Percentiles rank a stretch among this genome's conserved stretches.
phyloP scores from a whole-genome alignment of 2,888 invertebrate species.

The Liposcelis brunnea region DNA sequence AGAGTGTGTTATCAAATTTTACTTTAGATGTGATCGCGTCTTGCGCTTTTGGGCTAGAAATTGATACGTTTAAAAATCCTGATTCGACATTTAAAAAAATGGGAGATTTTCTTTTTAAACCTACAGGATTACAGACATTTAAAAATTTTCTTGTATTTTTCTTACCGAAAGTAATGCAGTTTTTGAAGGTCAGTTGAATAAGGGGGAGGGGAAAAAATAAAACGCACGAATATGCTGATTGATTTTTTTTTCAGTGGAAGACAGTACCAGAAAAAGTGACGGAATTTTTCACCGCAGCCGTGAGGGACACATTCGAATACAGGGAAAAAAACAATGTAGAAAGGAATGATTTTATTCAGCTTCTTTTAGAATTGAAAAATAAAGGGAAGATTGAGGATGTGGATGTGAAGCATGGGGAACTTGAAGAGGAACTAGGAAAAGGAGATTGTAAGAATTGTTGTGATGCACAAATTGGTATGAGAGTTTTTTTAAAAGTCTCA shows the following conservation, averaged over 20 bases:
- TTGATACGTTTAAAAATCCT: constrained; percentile 15
- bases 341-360: constrained; percentile 36
- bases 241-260: too few relatives aligned
- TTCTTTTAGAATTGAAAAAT: constrained; percentile 33
- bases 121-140: not conserved
- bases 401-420: not conserved
- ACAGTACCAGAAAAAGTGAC: constrained; percentile 13
- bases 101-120: not conserved
- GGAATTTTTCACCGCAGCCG: constrained; percentile 24
- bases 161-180: not conserved
- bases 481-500: too few relatives aligned
- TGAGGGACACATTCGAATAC: constrained; percentile 25
- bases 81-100: constrained; percentile 14
- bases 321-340: constrained; percentile 27
- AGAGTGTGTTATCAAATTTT: constrained; percentile 18
- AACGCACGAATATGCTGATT: too few relatives aligned
- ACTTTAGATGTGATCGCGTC: constrained; percentile 20
- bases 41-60: constrained; percentile 19
- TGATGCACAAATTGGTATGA: too few relatives aligned
- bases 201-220: too few relatives aligned
- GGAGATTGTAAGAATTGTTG: too few relatives aligned
- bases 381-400: not conserved
- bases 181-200: constrained; percentile 10
- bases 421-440: not conserved
- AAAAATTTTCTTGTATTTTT: not conserved